phyloP scores from a whole-genome alignment of 2,113 vertebrate genomes.

The Toxostoma redivivum region DNA sequence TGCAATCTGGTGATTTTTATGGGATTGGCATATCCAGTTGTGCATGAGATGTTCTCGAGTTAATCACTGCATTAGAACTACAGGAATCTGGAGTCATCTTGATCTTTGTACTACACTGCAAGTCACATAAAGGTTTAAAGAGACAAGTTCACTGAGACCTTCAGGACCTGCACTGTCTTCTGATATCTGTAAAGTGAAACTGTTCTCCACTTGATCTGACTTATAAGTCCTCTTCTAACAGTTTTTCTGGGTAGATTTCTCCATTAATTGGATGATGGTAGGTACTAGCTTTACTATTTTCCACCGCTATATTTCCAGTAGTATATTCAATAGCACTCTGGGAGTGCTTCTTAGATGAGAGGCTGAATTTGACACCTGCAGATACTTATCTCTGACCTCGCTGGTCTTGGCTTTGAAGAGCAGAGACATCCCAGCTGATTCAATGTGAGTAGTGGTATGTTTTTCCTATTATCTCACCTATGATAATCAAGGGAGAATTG shows the following conservation, averaged over 20 bases:
- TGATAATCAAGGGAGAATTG: background rate
- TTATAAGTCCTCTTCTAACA: background rate
- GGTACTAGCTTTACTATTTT: background rate
- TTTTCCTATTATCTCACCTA: background rate
- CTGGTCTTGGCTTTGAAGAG: background rate
- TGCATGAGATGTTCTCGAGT: background rate
- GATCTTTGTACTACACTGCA: background rate
- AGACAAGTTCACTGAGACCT: background rate
- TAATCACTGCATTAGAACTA: background rate
- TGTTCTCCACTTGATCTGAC: background rate
- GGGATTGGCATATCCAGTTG: background rate
- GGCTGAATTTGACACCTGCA: background rate
- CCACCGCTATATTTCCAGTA: background rate
- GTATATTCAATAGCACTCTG: background rate
- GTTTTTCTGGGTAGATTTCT: background rate
- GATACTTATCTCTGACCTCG: background rate
- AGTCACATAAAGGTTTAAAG: background rate
- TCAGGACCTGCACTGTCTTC: background rate
- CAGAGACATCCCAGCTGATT: background rate
- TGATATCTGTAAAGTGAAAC: background rate
- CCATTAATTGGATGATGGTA: background rate
- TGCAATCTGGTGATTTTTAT: background rate
- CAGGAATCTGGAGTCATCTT: background rate
- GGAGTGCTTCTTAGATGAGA: background rate
- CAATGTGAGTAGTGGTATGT: background rate